A percentile compares a stretch with the other conserved stretches of the same genome.
Evolutionary conservation across 2,113 vertebrate species (phyloP).

Genomic region (Gallinago paraguaiae): DNA sequence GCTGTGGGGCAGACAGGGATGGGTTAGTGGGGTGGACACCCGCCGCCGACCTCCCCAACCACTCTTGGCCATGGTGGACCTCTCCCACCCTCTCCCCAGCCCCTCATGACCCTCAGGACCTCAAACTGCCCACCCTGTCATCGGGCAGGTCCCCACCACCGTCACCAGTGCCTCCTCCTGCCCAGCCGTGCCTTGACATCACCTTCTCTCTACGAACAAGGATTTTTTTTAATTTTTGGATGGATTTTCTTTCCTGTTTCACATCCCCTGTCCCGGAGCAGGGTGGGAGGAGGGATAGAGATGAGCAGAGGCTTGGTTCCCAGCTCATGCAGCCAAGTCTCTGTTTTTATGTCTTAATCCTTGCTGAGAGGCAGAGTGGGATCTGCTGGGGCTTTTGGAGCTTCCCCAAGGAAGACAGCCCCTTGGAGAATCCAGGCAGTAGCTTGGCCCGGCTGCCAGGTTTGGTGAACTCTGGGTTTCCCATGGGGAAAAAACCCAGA

Average conservation of each 20-base stretch:
- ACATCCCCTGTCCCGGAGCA: accelerated
- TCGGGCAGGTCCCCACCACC: neutral
- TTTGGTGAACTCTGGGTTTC: neutral
- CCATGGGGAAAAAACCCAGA: neutral
- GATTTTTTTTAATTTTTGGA: too few species aligned
- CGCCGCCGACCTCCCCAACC: neutral
- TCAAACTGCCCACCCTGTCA: neutral
- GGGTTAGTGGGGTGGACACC: neutral
- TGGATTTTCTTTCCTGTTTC: neutral
- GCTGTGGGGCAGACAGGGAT: constrained; percentile 33
- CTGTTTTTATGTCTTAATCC: neutral
- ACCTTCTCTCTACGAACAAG: neutral
- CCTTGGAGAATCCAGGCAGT: neutral
- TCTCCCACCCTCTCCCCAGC: neutral
- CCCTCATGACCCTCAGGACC: neutral
- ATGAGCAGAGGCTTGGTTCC: neutral
- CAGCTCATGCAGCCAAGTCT: neutral
- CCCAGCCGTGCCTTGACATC: neutral
- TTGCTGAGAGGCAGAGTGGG: neutral
- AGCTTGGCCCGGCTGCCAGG: neutral
- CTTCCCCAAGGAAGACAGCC: neutral
- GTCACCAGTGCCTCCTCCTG: neutral
- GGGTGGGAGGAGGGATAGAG: neutral
- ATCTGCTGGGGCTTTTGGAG: neutral
- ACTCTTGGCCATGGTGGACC: neutral